These are phyloP conservation scores for Melinaea menophilus DNA, from an alignment of 2,888 invertebrate genomes.

Conservation along the genomic window DNA sequence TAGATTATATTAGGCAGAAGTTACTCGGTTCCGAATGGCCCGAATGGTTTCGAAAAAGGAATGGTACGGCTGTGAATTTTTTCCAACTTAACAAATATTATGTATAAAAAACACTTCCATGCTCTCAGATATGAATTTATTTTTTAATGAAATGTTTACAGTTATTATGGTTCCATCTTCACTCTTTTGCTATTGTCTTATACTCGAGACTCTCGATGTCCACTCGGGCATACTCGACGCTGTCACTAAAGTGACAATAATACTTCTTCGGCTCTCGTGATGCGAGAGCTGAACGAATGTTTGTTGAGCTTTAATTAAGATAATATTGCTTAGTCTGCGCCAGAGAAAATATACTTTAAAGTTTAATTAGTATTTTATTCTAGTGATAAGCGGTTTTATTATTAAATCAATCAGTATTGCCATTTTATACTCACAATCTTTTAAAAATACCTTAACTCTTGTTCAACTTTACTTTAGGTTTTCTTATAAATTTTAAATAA, in stretches of 20 bases:
- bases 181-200: conserved; percentile 4
- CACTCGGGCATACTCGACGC: not conserved
- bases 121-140: not conserved
- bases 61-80: too few relatives aligned
- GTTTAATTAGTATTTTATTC: not conserved
- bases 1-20: too few relatives aligned
- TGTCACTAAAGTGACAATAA: conserved; percentile 19
- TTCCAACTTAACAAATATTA: not conserved
- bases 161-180: not conserved
- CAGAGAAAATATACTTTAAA: conserved; percentile 23
- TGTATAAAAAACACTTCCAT: not conserved
- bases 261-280: conserved; percentile 19
- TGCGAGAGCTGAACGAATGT: conserved; percentile 50
- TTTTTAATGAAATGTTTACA: not conserved
- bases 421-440: too few relatives aligned
- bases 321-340: conserved; percentile 45
- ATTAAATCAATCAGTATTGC: too few relatives aligned
- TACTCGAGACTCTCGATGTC: conserved; percentile 1
- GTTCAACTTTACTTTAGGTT: too few relatives aligned
- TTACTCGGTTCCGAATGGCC: too few relatives aligned
- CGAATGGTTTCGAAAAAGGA: too few relatives aligned
- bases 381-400: not conserved
- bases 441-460: too few relatives aligned
- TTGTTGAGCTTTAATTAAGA: conserved; percentile 56
- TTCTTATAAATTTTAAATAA: too few relatives aligned